Conservation (phyloP, 64 coral and sea anemone genomes). For the Montipora foliosa region DNA sequence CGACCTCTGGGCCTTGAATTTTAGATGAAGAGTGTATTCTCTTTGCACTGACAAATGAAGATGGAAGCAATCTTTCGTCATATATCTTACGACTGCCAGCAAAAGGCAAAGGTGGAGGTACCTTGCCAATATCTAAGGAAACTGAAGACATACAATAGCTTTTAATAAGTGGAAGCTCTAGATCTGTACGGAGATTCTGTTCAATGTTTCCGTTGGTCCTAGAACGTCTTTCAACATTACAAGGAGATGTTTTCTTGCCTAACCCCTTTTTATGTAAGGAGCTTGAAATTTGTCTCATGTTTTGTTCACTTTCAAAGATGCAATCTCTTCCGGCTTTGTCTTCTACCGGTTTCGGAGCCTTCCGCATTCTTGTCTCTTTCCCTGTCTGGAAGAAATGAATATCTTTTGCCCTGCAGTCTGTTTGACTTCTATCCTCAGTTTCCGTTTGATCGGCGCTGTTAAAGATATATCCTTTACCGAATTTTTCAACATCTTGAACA, state of each 20-base stretch:
- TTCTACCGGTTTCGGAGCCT: conserved; percentile 13
- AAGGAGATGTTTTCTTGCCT: background rate
- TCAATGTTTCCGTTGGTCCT: background rate
- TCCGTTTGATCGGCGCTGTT: background rate
- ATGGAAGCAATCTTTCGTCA: conserved; percentile 73
- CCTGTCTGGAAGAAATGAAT: conserved; percentile 56
- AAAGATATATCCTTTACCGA: background rate
- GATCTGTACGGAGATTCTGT: background rate
- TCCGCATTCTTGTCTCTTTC: conserved; percentile 18
- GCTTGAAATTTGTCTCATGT: background rate
- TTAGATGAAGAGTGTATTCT: background rate
- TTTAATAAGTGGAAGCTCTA: background rate
- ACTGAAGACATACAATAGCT: background rate
- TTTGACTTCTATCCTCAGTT: background rate
- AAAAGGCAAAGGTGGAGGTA: conserved; percentile 19
- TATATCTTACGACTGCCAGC: conserved; percentile 58
- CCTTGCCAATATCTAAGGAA: background rate
- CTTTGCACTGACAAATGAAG: background rate
- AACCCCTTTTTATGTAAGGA: conserved; percentile 13
- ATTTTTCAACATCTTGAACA: background rate
- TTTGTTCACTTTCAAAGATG: background rate
- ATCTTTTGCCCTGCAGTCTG: conserved; percentile 47
- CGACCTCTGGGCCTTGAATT: background rate
- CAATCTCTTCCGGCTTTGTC: conserved; percentile 15
- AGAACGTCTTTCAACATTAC: background rate